These are phyloP conservation scores for Eretmochelys imbricata DNA, from an alignment of 2,113 vertebrate genomes.

Conservation along the genomic window DNA sequence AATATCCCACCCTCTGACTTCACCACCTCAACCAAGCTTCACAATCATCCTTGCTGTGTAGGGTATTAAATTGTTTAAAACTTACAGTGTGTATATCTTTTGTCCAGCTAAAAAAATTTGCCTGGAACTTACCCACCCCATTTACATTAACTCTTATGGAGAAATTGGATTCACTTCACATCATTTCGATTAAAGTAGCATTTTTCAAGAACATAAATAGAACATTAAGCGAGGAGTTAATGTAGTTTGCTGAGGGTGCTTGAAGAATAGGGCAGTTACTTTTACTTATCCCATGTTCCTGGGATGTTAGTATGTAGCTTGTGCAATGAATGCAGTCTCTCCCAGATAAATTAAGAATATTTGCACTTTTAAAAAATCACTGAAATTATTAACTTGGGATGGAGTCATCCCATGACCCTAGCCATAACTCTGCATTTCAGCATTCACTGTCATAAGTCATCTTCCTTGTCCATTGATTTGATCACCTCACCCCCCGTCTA, in stretches of 20 bases:
- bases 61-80: too few relatives aligned
- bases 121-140: too few relatives aligned
- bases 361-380: neutral
- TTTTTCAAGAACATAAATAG: too few relatives aligned
- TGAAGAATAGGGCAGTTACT: neutral
- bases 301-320: neutral
- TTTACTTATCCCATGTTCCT: neutral
- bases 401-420: neutral
- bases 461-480: neutral
- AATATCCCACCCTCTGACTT: too few relatives aligned
- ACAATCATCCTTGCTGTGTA: too few relatives aligned
- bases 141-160: too few relatives aligned
- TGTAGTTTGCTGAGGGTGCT: neutral
- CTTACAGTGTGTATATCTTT: too few relatives aligned
- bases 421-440: neutral
- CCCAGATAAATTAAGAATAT: neutral
- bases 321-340: accelerated
- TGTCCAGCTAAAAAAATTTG: too few relatives aligned
- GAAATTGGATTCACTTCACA: too few relatives aligned
- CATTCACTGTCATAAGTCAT: neutral
- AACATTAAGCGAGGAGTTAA: too few relatives aligned
- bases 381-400: neutral
- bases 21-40: too few relatives aligned
- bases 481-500: neutral
- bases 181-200: too few relatives aligned